Evolutionary conservation across 2,797 vertebrate genomes (phyloP).

Genomic region (Enteromius unitaeniatus): DNA sequence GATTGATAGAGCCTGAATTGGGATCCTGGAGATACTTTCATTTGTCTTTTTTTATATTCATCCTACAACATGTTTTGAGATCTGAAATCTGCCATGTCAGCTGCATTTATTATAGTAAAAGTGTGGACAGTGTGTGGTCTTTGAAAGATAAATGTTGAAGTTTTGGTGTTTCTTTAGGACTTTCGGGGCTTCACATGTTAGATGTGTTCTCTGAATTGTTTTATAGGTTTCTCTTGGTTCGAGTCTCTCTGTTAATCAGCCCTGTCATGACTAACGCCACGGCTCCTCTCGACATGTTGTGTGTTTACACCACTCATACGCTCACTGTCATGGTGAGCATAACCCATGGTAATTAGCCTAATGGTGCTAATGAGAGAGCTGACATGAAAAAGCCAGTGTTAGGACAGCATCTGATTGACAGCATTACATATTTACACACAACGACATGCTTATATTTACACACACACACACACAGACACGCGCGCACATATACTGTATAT

Average conservation of each 20-base stretch:
- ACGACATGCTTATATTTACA: slow-evolving; percentile 11
- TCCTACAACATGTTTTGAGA: slow-evolving; percentile 17
- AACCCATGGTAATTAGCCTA: slow-evolving; percentile 75
- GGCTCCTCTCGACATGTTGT: slow-evolving; percentile 55
- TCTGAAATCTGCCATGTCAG: not conserved
- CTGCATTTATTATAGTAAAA: not conserved
- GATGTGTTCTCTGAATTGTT: slow-evolving; percentile 26
- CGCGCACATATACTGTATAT: slow-evolving; percentile 7
- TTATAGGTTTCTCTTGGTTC: slow-evolving; percentile 37
- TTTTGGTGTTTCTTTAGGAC: not conserved
- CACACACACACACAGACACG: slow-evolving; percentile 29
- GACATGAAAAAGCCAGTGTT: slow-evolving; percentile 75
- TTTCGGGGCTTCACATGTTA: not conserved
- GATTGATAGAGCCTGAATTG: slow-evolving; percentile 13
- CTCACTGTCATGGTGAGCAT: slow-evolving; percentile 64
- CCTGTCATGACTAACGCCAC: slow-evolving; percentile 59
- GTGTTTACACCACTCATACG: slow-evolving; percentile 63
- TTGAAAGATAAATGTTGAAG: not conserved
- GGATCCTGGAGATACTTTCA: not conserved
- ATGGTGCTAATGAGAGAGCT: slow-evolving; percentile 79
- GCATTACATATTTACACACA: slow-evolving; percentile 55
- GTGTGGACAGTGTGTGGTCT: not conserved
- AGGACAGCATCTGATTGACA: slow-evolving; percentile 80
- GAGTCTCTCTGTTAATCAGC: slow-evolving; percentile 47
- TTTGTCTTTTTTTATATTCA: not conserved